Evolutionary conservation across 2,888 invertebrate species (phyloP).

Genomic region (Hypselothyrea guttata): DNA sequence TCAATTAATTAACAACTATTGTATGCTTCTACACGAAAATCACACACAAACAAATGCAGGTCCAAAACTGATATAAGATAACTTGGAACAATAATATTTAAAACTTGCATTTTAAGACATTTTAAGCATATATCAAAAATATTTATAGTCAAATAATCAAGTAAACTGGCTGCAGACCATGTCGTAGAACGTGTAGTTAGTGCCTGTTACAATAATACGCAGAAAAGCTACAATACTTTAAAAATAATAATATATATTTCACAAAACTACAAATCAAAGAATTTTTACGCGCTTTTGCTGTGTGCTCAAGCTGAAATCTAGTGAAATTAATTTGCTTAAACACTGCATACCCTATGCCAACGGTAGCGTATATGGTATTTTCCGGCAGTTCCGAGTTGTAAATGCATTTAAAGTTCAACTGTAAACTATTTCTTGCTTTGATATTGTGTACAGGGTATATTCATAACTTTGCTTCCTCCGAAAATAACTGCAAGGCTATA

Average conservation of each 20-base stretch:
- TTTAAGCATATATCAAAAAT: constrained; percentile 41
- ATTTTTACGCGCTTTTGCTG: constrained; percentile 35
- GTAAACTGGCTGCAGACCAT: constrained; percentile 36
- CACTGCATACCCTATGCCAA: neutral
- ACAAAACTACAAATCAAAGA: constrained; percentile 14
- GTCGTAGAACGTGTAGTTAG: constrained; percentile 46
- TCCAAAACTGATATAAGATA: constrained; percentile 73
- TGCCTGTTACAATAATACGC: constrained; percentile 47
- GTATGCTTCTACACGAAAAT: constrained; percentile 42
- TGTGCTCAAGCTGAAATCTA: constrained; percentile 40
- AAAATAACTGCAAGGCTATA: neutral
- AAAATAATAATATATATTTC: constrained; percentile 15
- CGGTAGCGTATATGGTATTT: neutral
- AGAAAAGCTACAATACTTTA: no score
- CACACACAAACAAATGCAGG: constrained; percentile 60
- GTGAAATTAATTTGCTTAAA: constrained; percentile 20
- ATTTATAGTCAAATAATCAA: constrained; percentile 46
- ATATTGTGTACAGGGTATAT: no score
- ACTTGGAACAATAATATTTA: constrained; percentile 73
- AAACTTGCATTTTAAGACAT: constrained; percentile 69
- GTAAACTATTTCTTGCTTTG: no score
- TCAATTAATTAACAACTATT: constrained; percentile 15
- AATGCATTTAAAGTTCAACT: no score
- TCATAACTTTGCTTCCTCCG: neutral
- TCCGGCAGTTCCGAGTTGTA: no score